Evolutionary conservation across 2,888 invertebrate genomes (phyloP).

Genomic region (Morinoia aosen): DNA sequence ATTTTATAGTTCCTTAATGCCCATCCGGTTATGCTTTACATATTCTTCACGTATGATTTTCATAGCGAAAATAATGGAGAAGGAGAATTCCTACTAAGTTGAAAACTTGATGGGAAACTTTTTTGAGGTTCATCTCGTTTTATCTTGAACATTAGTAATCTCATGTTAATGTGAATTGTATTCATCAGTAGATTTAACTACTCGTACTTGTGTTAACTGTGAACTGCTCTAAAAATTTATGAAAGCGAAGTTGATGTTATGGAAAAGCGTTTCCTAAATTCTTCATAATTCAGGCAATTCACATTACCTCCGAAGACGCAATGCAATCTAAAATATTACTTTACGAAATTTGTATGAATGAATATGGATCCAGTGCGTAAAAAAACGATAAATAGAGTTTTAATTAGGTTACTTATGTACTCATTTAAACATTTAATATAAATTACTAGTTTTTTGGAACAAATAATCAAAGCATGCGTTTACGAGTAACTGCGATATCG

Average conservation of each 20-base stretch:
- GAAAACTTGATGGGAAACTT: not conserved
- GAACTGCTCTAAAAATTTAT: not conserved
- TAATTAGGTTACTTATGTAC: too few relatives aligned
- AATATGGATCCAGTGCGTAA: not conserved
- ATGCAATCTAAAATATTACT: not conserved
- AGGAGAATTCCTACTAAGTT: not conserved
- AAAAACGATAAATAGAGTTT: too few relatives aligned
- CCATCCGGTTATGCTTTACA: not conserved
- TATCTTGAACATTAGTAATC: not conserved
- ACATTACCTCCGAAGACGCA: not conserved
- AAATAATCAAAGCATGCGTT: too few relatives aligned
- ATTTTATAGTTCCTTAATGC: not conserved
- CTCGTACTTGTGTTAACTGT: not conserved
- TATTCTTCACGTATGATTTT: not conserved
- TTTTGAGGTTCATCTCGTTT: not conserved
- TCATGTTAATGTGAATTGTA: not conserved
- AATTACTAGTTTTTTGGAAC: too few relatives aligned
- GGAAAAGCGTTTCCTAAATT: not conserved
- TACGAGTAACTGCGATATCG: too few relatives aligned
- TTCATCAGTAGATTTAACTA: not conserved
- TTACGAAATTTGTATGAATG: not conserved
- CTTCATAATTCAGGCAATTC: not conserved
- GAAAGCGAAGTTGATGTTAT: not conserved
- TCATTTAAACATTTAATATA: too few relatives aligned
- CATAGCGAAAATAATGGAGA: not conserved